Conservation (phyloP, 2,888 invertebrate species). For the Watsonalla cultraria region DNA sequence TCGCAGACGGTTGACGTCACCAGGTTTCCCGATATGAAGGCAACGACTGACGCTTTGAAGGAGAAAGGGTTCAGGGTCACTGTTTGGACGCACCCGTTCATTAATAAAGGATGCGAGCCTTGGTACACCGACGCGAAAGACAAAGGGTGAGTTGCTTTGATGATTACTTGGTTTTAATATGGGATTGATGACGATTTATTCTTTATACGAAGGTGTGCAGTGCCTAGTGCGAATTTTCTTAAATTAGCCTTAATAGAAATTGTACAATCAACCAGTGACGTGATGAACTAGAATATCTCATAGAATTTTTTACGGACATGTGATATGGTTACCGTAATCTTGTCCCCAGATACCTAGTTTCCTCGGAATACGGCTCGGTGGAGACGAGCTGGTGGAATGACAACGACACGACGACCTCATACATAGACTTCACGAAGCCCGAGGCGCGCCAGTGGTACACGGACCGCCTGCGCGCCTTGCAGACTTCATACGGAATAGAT, state of each 20-base stretch:
- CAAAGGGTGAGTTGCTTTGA: slow-evolving; percentile 54
- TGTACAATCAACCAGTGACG: no score
- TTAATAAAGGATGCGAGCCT: slow-evolving; percentile 77
- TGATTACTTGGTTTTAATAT: no score
- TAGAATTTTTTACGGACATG: no score
- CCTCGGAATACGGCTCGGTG: slow-evolving; percentile 63
- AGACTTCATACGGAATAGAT: slow-evolving; percentile 80
- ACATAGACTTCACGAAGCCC: slow-evolving; percentile 85
- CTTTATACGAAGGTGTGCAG: no score
- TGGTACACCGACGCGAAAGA: slow-evolving; percentile 62
- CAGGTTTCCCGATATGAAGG: slow-evolving; percentile 77
- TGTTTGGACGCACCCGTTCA: slow-evolving; percentile 82
- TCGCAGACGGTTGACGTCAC: slow-evolving; percentile 67
- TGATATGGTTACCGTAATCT: neutral
- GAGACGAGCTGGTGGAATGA: slow-evolving; percentile 77
- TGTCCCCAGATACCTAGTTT: slow-evolving; percentile 60
- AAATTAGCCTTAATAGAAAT: no score
- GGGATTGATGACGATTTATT: no score
- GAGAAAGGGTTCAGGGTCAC: slow-evolving; percentile 76
- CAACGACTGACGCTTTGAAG: slow-evolving; percentile 58
- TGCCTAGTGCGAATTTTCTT: no score
- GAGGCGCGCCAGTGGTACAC: slow-evolving; percentile 81
- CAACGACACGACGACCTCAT: slow-evolving; percentile 70
- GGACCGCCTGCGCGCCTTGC: slow-evolving; percentile 67
- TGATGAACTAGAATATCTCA: no score